A percentile compares a stretch with the other conserved stretches of the same genome.
These are phyloP conservation scores for Pogonocichla stellata DNA, from an alignment of 2,113 vertebrate genomes.

Conservation along the genomic window DNA sequence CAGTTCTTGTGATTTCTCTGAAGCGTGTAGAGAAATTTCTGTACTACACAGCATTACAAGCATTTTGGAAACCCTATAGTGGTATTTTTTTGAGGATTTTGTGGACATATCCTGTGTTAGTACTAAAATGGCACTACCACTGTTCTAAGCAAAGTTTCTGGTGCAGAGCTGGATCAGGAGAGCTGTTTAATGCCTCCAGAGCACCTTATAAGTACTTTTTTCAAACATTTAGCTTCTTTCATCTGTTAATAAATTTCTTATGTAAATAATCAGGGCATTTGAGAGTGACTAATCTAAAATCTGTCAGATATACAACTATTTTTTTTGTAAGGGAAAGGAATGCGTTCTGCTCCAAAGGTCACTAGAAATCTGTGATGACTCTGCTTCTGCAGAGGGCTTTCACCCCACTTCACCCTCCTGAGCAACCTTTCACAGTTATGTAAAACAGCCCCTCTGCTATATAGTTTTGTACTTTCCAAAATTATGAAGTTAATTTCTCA, in stretches of 20 bases:
- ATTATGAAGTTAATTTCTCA: neutral
- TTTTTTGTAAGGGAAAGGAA: neutral
- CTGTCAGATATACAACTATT: neutral
- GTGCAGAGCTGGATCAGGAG: neutral
- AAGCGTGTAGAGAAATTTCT: neutral
- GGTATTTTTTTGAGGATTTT: neutral
- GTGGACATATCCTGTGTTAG: neutral
- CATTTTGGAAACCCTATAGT: neutral
- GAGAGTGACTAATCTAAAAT: neutral
- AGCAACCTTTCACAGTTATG: neutral
- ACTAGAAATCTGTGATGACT: neutral
- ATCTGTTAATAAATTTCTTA: neutral
- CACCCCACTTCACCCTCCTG: neutral
- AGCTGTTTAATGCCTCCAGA: neutral
- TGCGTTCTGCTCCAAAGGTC: neutral
- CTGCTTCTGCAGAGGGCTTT: neutral
- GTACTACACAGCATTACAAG: neutral
- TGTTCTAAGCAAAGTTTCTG: neutral
- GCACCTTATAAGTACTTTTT: neutral
- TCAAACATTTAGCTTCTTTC: neutral
- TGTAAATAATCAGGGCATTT: neutral
- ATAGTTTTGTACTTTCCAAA: neutral
- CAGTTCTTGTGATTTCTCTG: neutral
- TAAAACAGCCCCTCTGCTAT: neutral
- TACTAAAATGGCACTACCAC: neutral